Percentiles rank a stretch among this genome's conserved stretches.
phyloP scores from a whole-genome alignment of 2,113 vertebrate genomes.

The Amblyopsis rosae region DNA sequence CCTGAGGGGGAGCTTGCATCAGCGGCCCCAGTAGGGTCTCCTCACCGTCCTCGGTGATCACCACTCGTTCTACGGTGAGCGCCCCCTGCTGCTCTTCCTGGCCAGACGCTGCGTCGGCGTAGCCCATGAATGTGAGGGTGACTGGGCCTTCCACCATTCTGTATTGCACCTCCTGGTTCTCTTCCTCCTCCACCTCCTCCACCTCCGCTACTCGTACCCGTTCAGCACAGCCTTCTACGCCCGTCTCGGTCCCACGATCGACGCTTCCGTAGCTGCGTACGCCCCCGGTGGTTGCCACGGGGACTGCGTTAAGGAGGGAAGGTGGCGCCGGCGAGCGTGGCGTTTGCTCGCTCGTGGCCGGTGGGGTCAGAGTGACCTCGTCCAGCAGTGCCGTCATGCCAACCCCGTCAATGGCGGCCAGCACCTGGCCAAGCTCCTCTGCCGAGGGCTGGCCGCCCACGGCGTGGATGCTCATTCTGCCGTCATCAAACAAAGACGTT shows the following conservation, averaged over 20 bases:
- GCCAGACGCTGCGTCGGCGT: constrained; percentile 35
- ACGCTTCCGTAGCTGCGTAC: not conserved
- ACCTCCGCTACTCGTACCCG: not conserved
- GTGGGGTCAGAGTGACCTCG: constrained; percentile 34
- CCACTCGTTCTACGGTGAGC: constrained; percentile 67
- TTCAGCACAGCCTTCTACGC: not conserved
- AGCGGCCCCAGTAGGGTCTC: constrained; percentile 31
- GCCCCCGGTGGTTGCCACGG: not conserved
- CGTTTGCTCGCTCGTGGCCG: too few relatives aligned
- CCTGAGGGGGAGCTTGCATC: not conserved
- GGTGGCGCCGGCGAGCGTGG: not conserved
- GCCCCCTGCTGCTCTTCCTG: constrained; percentile 26
- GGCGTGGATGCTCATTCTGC: constrained; percentile 63
- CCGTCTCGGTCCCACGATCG: not conserved
- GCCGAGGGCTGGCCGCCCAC: constrained; percentile 47
- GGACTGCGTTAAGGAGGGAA: not conserved
- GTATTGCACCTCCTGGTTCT: constrained; percentile 15
- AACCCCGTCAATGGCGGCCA: constrained; percentile 50
- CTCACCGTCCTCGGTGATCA: constrained; percentile 65
- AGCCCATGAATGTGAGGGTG: constrained; percentile 71
- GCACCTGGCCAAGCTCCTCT: constrained; percentile 67
- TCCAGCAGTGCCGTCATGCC: constrained; percentile 61
- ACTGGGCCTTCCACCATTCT: constrained; percentile 56
- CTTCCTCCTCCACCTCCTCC: constrained; percentile 9
- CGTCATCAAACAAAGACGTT: constrained; percentile 64